Conservation (phyloP, 2,113 vertebrate genomes). For the Chaetops frenatus region DNA sequence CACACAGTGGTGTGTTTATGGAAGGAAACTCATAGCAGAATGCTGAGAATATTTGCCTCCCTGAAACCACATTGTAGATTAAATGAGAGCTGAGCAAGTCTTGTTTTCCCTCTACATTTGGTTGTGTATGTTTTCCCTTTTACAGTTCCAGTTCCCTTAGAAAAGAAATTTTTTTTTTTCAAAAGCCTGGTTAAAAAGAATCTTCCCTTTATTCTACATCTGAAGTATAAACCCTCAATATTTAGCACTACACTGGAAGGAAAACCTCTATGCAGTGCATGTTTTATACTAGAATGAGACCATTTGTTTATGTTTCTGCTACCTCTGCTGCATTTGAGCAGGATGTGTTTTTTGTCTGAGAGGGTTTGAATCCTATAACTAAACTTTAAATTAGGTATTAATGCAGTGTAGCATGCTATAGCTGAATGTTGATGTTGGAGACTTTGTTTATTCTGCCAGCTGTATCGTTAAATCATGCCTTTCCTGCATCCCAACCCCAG, state of each 20-base stretch:
- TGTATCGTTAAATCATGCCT: constrained; percentile 18
- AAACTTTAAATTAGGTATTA: constrained; percentile 8
- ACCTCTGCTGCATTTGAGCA: background rate
- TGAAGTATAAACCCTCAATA: background rate
- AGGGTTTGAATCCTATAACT: background rate
- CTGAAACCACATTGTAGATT: background rate
- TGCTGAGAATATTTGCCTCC: background rate
- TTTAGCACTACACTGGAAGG: background rate
- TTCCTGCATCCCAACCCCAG: background rate
- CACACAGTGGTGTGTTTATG: background rate
- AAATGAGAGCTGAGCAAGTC: background rate
- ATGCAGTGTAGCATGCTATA: background rate
- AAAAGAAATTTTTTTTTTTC: background rate
- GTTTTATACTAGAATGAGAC: background rate
- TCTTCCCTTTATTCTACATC: background rate
- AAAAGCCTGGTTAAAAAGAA: background rate
- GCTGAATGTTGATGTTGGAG: background rate
- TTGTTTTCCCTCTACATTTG: background rate
- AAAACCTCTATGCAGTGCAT: background rate
- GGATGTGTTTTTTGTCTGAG: background rate
- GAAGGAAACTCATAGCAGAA: background rate
- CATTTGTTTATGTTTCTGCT: background rate
- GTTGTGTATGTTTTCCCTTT: background rate
- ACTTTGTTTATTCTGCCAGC: constrained; percentile 22
- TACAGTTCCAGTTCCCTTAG: background rate